Base-by-base conservation (phyloP, 2,797 vertebrate species). In the Sebastes kiyomatsui region DNA sequence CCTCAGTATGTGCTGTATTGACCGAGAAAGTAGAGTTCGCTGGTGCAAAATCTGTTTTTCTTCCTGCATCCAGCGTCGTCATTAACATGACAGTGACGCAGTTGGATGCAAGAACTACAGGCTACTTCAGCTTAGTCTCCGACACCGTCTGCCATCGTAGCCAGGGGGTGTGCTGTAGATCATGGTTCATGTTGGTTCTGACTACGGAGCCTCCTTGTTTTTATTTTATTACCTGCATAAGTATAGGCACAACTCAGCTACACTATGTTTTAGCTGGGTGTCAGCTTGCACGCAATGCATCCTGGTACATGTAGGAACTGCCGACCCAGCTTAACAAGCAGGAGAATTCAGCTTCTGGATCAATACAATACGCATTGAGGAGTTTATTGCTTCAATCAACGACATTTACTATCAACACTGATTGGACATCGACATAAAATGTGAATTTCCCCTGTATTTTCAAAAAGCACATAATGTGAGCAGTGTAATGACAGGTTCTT, bases 21-120 rank as follows among this genome's bases (percentile, higher is more conserved):
- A 62, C 11, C 2, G 5, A n/a, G 18, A 32, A 32, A 61, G 20
- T 0, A 0, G 58, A 56, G 22, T 56, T 56, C 7, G 0, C 25
- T 0, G 58, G 0, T 60, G 58, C 8, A 20, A 30, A 54, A 61
- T n/a, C 9, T 12, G 18, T 61, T n/a, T 30, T 33, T 62, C 60
- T 62, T 62, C 30, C 42, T 46, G 42, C 42, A n/a, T 52, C 49
- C 12, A 64, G 32, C n/a, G n/a, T 27, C 56, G 56, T 22, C 60
- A 35, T 62, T 35, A 10, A 22, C 60, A 12, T 62, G 60, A 62
- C 4, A 14, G 0, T 33, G 60, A 0, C 20, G 20, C n/a, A 6
- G 30, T 22, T 22, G 61, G 22, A 64, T 64, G 32, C 16, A 20
- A 60, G 28, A 62, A 33, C 16, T 30, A 20, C 58, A 30, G 27